A percentile compares a stretch with the other conserved stretches of the same genome.
Evolutionary conservation across 2,888 invertebrate species (phyloP).

Genomic region (Mesochorus sp.): DNA sequence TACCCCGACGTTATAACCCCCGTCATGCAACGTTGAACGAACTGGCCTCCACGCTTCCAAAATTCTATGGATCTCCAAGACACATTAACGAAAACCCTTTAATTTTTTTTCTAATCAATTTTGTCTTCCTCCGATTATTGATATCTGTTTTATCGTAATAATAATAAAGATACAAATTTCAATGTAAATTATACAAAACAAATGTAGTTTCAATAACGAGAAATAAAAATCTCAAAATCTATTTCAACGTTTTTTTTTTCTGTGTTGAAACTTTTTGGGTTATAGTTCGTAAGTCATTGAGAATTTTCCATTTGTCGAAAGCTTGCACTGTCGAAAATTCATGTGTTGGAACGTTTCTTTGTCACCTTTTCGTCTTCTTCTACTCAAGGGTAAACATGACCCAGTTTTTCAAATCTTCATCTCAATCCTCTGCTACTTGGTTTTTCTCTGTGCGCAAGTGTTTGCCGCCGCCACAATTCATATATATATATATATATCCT

Average conservation of each 20-base stretch:
- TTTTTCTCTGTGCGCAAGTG: conserved; percentile 3
- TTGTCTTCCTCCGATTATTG: too few relatives aligned
- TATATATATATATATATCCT: not conserved
- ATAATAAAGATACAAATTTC: too few relatives aligned
- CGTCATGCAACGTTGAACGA: not conserved
- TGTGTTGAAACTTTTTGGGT: conserved; percentile 4
- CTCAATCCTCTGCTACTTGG: conserved; percentile 17
- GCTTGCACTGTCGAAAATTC: not conserved
- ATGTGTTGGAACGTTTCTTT: conserved; percentile 43
- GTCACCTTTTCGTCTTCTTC: conserved; percentile 56
- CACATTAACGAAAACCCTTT: too few relatives aligned
- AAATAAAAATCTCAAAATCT: too few relatives aligned
- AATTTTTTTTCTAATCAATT: too few relatives aligned
- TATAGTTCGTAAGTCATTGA: conserved; percentile 30
- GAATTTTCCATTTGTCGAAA: conserved; percentile 50
- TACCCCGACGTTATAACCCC: too few relatives aligned
- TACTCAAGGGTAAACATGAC: conserved; percentile 58
- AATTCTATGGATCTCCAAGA: too few relatives aligned
- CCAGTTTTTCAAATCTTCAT: conserved; percentile 48
- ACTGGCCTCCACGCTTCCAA: not conserved
- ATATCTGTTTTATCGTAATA: too few relatives aligned
- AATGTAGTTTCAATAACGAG: too few relatives aligned
- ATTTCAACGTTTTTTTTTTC: too few relatives aligned
- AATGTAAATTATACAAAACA: too few relatives aligned
- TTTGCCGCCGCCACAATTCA: conserved; percentile 1